Conservation (phyloP, 2,888 invertebrate species). For the Ormyrus rosae region DNA sequence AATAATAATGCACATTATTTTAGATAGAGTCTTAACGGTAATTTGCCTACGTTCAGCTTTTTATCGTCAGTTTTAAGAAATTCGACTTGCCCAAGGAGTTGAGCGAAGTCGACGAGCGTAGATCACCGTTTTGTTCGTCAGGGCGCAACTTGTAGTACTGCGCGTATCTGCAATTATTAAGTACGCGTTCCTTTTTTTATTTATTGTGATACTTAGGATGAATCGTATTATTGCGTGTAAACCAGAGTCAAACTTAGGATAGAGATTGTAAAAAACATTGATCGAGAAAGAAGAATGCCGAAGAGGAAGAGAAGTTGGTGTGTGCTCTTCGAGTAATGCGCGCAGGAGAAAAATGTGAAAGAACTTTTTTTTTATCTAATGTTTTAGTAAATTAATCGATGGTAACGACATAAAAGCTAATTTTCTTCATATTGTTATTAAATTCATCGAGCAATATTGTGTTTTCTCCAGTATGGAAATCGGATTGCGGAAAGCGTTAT, state of each 20-base stretch:
- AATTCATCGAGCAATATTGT: constrained; percentile 1
- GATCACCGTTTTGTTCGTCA: constrained; percentile 33
- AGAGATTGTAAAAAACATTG: constrained; percentile 24
- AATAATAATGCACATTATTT: background rate
- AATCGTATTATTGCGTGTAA: constrained; percentile 43
- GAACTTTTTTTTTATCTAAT: background rate
- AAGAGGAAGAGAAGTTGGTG: background rate
- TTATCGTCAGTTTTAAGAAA: constrained; percentile 4
- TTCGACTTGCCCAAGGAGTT: constrained; percentile 3
- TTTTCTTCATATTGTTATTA: constrained; percentile 19
- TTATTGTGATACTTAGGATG: constrained; percentile 55
- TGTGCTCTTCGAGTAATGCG: too few relatives aligned
- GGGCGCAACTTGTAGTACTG: constrained; percentile 8
- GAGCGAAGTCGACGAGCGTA: background rate
- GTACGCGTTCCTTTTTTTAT: constrained; percentile 41
- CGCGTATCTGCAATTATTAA: constrained; percentile 1
- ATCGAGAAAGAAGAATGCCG: background rate
- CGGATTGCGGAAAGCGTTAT: constrained; percentile 1
- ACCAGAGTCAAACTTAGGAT: constrained; percentile 49
- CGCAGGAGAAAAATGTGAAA: too few relatives aligned
- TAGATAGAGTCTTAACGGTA: too few relatives aligned
- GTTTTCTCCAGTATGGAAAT: constrained; percentile 14
- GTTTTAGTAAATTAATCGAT: background rate
- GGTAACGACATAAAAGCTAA: background rate
- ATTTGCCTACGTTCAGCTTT: too few relatives aligned